Evolutionary conservation across 2,113 vertebrate genomes (phyloP), one percentile per base, ranked within the genome.

Genomic region (Cacatua alba): DNA sequence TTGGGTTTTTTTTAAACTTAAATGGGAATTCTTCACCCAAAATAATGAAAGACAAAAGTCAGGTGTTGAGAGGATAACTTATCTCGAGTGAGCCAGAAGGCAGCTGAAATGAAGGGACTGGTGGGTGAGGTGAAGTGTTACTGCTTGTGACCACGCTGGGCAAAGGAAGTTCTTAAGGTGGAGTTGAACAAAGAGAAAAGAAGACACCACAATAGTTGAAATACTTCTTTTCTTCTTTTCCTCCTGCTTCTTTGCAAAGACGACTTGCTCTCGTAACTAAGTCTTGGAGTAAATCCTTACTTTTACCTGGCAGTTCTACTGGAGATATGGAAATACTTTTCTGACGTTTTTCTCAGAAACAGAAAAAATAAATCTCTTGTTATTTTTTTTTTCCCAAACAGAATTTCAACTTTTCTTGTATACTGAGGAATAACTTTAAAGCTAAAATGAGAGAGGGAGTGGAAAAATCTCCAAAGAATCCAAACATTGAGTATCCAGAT

Each of bases 61-160:
- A 93, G 55, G 65, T 96, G 86, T 65, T 63, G 72, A 71, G 76
- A 29, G 71, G 94, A 95, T 97, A 92, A 71, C 1, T 89, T 97
- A 91, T 94, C 93, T 89, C 37, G 44, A 76, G 77, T 12, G n/a
- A 9, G 11, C 37, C 72, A 68, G 92, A 75, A 52, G 59, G 74
- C 51, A 55, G 72, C 76, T 94, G 80, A 72, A 83, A 25, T 39
- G 19, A 39, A 75, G 63, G 35, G 21, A 6, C 63, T 76, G 55
- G 13, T 70, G 39, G 28, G 28, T 48, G 59, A 77, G 85, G 35
- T 81, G 55, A 2, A 11, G 57, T 41, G 65, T 46, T 63, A 16
- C 20, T 51, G 52, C 78, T 67, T 52, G 14, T 85, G 75, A 9
- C 55, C 39, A 0, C 25, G 19, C 59, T 71, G 82, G 10, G 60